Percentiles rank a stretch among this genome's conserved stretches.
Conservation (phyloP, 2,888 invertebrate species). For the Diaphora mendica region DNA sequence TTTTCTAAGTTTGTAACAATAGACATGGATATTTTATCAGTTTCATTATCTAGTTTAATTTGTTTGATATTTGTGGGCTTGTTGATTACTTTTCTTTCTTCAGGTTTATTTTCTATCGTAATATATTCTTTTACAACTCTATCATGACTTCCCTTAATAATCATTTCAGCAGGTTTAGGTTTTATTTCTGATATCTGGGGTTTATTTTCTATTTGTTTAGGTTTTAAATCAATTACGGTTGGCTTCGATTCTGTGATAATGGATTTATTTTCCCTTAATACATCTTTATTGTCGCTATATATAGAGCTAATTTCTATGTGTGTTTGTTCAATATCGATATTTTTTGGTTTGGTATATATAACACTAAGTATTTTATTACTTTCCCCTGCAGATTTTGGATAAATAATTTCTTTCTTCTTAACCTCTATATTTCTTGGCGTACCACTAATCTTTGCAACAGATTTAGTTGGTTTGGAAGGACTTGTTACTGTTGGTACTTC, state of each 20-base stretch:
- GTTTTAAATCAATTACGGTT: conserved; percentile 42
- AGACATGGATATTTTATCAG: conserved; percentile 32
- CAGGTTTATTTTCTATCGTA: conserved; percentile 34
- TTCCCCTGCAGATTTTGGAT: conserved; percentile 53
- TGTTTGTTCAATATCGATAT: conserved; percentile 11
- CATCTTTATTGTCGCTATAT: conserved; percentile 26
- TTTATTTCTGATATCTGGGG: conserved; percentile 22
- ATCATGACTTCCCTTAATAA: conserved; percentile 33
- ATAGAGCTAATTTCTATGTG: conserved; percentile 10
- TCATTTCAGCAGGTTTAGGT: conserved; percentile 32
- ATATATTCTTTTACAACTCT: conserved; percentile 38
- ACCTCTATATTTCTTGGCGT: conserved; percentile 73
- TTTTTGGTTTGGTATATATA: conserved; percentile 33
- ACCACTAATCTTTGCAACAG: conserved; percentile 77
- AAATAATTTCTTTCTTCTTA: conserved; percentile 59
- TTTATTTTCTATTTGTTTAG: conserved; percentile 31
- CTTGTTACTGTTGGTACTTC: conserved; percentile 86
- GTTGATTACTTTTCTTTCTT: conserved; percentile 40
- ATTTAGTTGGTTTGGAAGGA: conserved; percentile 64
- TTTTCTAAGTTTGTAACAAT: conserved; percentile 53
- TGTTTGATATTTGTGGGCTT: conserved; percentile 42
- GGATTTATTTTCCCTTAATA: conserved; percentile 41
- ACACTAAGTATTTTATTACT: conserved; percentile 24
- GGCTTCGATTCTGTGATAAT: conserved; percentile 29
- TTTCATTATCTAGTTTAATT: conserved; percentile 36